Conservation (phyloP, 2,113 vertebrate genomes). For the Thomomys bottae region DNA sequence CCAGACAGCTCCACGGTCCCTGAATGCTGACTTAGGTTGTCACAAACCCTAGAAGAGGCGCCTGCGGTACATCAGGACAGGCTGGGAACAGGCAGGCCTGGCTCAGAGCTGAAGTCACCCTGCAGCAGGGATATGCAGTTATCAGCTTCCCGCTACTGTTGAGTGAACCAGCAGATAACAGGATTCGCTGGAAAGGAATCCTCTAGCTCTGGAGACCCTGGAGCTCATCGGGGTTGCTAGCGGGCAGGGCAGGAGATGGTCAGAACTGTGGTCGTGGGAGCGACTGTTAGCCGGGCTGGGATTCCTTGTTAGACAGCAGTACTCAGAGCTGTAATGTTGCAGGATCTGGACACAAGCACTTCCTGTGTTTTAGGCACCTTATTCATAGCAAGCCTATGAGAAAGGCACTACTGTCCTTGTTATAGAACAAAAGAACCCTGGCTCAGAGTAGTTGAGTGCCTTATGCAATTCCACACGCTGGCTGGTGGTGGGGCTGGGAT, state of each 20-base stretch:
- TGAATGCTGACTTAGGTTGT: background rate
- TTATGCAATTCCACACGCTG: background rate
- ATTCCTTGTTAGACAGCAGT: background rate
- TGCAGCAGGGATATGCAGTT: background rate
- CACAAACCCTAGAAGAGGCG: background rate
- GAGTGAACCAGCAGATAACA: slow-evolving; percentile 42
- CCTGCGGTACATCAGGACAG: background rate
- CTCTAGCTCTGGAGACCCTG: background rate
- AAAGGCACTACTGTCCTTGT: background rate
- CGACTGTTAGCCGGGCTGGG: background rate
- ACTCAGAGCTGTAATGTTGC: background rate
- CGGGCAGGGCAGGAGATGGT: background rate
- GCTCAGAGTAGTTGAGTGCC: slow-evolving; percentile 16
- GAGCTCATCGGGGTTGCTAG: slow-evolving; percentile 44
- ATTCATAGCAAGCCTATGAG: background rate
- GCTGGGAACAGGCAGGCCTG: background rate
- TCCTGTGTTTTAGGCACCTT: background rate
- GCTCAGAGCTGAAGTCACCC: background rate
- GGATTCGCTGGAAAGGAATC: background rate
- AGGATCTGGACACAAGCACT: background rate
- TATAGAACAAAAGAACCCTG: background rate
- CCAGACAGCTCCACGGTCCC: background rate
- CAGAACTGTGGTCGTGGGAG: background rate
- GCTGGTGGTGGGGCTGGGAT: background rate
- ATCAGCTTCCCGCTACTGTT: slow-evolving; percentile 7